Base-by-base conservation (phyloP, 2,797 vertebrate species). In the Semaprochilodus insignis region DNA sequence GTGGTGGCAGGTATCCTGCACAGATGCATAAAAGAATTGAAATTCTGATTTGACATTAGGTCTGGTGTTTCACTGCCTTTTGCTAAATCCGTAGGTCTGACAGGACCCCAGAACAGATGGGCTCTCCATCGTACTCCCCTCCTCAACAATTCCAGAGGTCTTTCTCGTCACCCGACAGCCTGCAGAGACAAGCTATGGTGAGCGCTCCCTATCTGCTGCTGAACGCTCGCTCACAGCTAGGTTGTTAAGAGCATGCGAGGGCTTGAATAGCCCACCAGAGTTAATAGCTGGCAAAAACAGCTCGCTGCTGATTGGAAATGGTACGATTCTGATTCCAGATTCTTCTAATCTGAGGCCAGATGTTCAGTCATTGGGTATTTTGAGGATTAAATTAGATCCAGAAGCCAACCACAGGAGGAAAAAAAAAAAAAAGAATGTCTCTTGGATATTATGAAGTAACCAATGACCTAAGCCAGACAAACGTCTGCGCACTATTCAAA, bases 111-210 rank as follows among this genome's bases (percentile, higher is more conserved):
- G 94, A 96, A 25, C 79, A 88, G 0, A 21, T 78, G 82, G 88
- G 36, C 0, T 74, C 90, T 0, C 81, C 82, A 0, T 93, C 93
- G 0, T 94, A 93, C 80, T 87, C 88, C 0, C 86, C 94, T 0
- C 57, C 71, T 21, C 92, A 89, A 72, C 90, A 87, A 70, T 82
- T 93, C 74, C 96, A 96, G 85, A 94, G 95, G 79, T 90, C 93
- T 1, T 94, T 93, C 80, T 92, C 93, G 0, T 90, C 94, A 17
- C 92, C 95, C 0, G 96, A 98, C 10, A 95, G 85, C 90, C 95
- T 97, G 78, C 97, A 98, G 85, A 96, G 96, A 87, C 94, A 97
- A 82, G 96, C 88, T 0, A 86, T 95, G 96, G 97, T 99, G 93
- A 78, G 89, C 1, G 23, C 62, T 55, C 34, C 4, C 6, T 60